Conservation (phyloP, 2,797 vertebrate species). For the Sebastes aleutianus region DNA sequence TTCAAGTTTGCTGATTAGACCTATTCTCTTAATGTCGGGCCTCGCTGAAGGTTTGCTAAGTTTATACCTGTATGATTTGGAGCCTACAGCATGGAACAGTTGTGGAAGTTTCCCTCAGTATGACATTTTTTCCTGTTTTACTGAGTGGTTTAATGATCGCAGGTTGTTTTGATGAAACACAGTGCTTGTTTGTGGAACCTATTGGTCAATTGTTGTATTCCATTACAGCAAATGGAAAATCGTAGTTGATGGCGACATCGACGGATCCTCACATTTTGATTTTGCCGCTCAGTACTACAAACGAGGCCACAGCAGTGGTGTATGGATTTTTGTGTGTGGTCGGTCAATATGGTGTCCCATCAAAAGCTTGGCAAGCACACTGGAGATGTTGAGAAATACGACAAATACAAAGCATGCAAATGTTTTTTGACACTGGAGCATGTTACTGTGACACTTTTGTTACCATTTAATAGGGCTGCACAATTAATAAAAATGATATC, state of each 20-base stretch:
- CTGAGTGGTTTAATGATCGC: background rate
- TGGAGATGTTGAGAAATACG: background rate
- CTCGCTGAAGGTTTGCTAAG: background rate
- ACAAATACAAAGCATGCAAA: background rate
- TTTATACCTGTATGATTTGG: background rate
- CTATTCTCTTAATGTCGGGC: background rate
- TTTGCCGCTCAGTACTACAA: background rate
- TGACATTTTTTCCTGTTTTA: background rate
- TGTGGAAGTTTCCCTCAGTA: background rate
- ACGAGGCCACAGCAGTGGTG: background rate
- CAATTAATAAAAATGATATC: no score
- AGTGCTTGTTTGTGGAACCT: background rate
- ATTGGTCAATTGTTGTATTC: background rate
- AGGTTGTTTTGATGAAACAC: background rate
- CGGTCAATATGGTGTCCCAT: background rate
- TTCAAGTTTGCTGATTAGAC: background rate
- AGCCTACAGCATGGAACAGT: background rate
- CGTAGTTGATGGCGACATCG: background rate
- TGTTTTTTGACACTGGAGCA: background rate
- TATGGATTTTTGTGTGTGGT: constrained; percentile 6
- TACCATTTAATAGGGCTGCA: no score
- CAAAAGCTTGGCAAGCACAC: background rate
- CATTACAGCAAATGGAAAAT: background rate
- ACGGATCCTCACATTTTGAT: background rate
- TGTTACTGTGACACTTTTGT: background rate